Conservation (phyloP, 35 echinoderm and acorn worm genomes). For the Heliocidaris erythrogramma region DNA sequence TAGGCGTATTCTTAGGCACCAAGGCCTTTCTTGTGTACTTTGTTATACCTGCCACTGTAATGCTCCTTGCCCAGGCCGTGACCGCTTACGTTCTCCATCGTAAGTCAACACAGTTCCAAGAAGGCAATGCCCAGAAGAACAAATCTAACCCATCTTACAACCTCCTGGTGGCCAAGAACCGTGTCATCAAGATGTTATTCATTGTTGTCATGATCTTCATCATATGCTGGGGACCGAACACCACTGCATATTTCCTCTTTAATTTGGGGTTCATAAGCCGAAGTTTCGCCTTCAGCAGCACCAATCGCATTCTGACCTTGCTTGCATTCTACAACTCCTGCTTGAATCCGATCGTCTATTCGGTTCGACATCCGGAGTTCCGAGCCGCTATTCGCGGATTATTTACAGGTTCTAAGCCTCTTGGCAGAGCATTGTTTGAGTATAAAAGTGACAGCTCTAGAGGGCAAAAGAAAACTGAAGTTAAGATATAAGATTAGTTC, state of each 20-base stretch:
- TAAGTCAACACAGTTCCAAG: constrained; percentile 37
- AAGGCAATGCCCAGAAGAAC: neutral
- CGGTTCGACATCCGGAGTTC: constrained; percentile 70
- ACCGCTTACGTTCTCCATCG: neutral
- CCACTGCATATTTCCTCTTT: constrained; percentile 61
- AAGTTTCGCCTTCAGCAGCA: constrained; percentile 38
- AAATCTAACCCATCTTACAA: constrained; percentile 35
- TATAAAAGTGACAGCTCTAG: too few species aligned
- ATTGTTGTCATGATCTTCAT: constrained; percentile 85
- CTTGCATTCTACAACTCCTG: constrained; percentile 84
- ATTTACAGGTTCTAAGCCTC: neutral
- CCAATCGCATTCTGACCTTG: constrained; percentile 62
- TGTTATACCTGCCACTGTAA: constrained; percentile 74
- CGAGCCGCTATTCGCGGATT: constrained; percentile 55
- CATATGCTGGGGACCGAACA: constrained; percentile 79
- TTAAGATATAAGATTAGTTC: too few species aligned
- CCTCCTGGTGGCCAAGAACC: constrained; percentile 59
- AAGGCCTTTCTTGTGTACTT: constrained; percentile 42
- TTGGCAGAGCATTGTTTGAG: too few species aligned
- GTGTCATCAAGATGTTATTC: constrained; percentile 82
- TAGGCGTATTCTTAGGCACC: too few species aligned
- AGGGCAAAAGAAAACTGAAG: too few species aligned
- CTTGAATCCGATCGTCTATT: constrained; percentile 89
- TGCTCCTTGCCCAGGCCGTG: constrained; percentile 29
- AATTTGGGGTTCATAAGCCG: constrained; percentile 65